Evolutionary conservation across 2,113 vertebrate species (phyloP), one percentile per base, ranked within the genome.

Genomic region (Drymodes brunneopygia): DNA sequence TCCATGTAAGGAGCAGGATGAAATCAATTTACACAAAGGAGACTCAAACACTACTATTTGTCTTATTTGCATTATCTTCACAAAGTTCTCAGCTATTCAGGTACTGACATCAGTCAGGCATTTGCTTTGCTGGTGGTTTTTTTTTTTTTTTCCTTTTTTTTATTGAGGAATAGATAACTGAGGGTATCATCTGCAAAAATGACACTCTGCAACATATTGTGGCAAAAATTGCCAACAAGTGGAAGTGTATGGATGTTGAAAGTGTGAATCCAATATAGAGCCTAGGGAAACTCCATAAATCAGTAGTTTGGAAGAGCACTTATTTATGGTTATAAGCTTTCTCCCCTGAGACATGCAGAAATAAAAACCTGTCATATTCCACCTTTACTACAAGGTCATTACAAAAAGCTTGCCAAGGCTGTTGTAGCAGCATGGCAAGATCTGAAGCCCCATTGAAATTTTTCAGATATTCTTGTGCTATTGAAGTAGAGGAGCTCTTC

Each of bases 331-430:
- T 95, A 48, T 91, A 81, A 66, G 58, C 66, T 88, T 88, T 92
- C 78, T 51, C 73, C 44, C 54, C 31, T 35, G 81, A 88, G 83
- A 93, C 44, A 33, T 4, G 18, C 24, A 82, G 73, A 71, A 93
- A 92, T 81, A 69, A 90, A 96, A 90, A 80, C 58, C 58, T 90
- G 71, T 82, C 85, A 86, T 40, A 81, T 91, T 95, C 89, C 58
- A 91, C 89, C 87, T 91, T 72, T 92, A 89, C 73, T 82, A 51
- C 91, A 96, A 94, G 95, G 93, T 92, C 89, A 85, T 90, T 92
- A 62, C 29, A 88, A 67, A 94, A 96, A 90, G 19, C 42, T 95
- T 95, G 22, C 81, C 29, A 87, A 57, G 36, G 13, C 36, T 57
- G 14, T 65, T 86, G 36, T 81, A 72, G 60, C 12, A 80, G 73